Base-by-base conservation (phyloP, 2,888 invertebrate genomes). In the Pimpla rufipes region DNA sequence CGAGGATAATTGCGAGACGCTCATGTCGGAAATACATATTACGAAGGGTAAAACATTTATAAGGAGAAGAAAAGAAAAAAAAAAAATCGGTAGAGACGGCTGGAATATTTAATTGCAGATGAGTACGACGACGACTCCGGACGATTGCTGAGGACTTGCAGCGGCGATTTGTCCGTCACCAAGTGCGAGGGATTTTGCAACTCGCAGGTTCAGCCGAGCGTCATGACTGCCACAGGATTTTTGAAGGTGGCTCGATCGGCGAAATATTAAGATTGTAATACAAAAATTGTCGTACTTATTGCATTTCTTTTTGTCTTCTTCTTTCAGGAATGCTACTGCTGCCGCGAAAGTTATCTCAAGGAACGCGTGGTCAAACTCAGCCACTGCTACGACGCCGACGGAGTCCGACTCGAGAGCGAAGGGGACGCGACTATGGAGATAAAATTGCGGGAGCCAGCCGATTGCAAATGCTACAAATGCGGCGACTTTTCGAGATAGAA, bases 151-250 rank as follows among this genome's bases (percentile, higher is more conserved):
- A 94, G 98, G 90, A 97, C 97, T 13, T 98, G 98, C 91, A 98
- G 97, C 91, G 98, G 97, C 0, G 98, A 98, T 93, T 95, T 98
- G 57, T 96, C 95, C 13, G 98, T 98, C 0, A 98, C 97, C 91
- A 98, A 98, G 94, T 98, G 98, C 91, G 98, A 98, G 93, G 98
- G 98, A 29, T 96, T 97, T 86, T 98, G 98, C 92, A 96, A 95
- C 87, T 98, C 98, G 86, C 98, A 98, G 94, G 98, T 98, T 66
- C 97, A 98, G 90, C 98, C 98, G 1, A 98, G 98, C 68, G 97
- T 98, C 45, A 96, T 97, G 80, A 97, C 98, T 16, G 96, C 97
- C 4, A 97, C 97, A 55, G 98, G 98, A 88, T 98, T 98, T 94
- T 94, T 97, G 85, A 98, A 98, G 95, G 97, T 97, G 1, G 7